These are phyloP conservation scores for Echinometra lucunter DNA, from an alignment of 53 echinoderm and acorn worm genomes.

Conservation along the genomic window DNA sequence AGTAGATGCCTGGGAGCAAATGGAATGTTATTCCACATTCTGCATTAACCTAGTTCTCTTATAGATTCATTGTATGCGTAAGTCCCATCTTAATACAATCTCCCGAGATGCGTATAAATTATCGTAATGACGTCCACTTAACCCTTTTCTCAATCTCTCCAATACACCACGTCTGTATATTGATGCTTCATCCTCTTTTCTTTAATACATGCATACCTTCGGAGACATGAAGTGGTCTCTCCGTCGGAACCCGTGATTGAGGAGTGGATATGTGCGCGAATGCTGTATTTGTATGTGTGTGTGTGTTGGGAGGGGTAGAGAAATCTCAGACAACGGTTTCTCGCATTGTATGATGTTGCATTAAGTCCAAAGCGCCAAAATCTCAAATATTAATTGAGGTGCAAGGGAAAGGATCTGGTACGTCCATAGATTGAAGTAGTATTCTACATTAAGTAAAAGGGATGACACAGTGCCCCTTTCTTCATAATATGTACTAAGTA, in stretches of 20 bases:
- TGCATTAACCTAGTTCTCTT: constrained; percentile 26
- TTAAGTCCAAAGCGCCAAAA: no score
- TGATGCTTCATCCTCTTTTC: background rate
- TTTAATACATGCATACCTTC: background rate
- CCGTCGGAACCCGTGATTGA: background rate
- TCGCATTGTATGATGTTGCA: no score
- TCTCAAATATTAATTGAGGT: no score
- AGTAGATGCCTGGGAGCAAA: constrained; percentile 32
- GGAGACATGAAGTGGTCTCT: background rate
- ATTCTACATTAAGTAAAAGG: no score
- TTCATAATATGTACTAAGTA: no score
- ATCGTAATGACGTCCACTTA: constrained; percentile 36
- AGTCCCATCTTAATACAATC: constrained; percentile 11
- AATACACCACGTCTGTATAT: background rate
- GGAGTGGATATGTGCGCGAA: background rate
- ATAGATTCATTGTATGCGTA: constrained; percentile 44
- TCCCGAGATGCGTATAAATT: constrained; percentile 27
- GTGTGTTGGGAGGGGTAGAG: no score
- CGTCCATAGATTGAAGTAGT: no score
- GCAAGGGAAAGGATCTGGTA: no score
- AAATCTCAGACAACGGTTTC: no score
- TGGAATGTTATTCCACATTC: constrained; percentile 38
- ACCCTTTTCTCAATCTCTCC: background rate
- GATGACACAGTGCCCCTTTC: no score
- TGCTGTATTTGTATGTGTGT: background rate